These are phyloP conservation scores for Rhinogobio ventralis DNA, from an alignment of 2,797 vertebrate species.

Conservation along the genomic window DNA sequence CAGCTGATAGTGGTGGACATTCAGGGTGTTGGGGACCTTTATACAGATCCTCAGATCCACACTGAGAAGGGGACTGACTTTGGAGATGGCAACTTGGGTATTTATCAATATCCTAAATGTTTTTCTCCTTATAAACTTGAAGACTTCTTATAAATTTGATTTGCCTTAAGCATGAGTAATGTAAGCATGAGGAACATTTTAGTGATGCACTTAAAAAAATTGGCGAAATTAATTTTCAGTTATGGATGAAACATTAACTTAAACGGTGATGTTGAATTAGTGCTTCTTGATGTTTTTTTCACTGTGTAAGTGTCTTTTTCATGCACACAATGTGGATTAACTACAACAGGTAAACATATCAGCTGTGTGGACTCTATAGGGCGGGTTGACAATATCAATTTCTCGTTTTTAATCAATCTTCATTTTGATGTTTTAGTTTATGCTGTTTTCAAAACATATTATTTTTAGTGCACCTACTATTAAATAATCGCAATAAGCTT, in stretches of 20 bases:
- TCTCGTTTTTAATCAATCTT: not conserved
- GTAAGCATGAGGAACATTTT: not conserved
- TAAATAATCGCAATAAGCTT: too few relatives aligned
- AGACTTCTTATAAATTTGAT: not conserved
- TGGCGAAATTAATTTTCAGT: not conserved
- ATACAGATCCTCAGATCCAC: conserved; percentile 98
- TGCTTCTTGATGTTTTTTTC: not conserved
- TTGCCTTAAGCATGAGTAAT: not conserved
- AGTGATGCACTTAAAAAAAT: not conserved
- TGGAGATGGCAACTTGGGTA: conserved; percentile 97
- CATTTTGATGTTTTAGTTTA: not conserved
- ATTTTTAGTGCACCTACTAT: not conserved
- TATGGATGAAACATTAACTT: not conserved
- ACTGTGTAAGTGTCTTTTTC: not conserved
- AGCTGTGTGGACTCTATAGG: not conserved
- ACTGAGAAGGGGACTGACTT: conserved; percentile 92
- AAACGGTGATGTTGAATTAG: not conserved
- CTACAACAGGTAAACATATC: not conserved
- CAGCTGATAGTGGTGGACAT: conserved; percentile 98
- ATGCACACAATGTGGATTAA: not conserved
- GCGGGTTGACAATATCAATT: not conserved
- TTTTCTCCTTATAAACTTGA: not conserved
- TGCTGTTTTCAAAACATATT: not conserved
- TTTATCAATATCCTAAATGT: conserved; percentile 1
- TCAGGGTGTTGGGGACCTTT: conserved; percentile 97